phyloP scores from a whole-genome alignment of 2,797 vertebrate species.

The Malurus leucopterus region DNA sequence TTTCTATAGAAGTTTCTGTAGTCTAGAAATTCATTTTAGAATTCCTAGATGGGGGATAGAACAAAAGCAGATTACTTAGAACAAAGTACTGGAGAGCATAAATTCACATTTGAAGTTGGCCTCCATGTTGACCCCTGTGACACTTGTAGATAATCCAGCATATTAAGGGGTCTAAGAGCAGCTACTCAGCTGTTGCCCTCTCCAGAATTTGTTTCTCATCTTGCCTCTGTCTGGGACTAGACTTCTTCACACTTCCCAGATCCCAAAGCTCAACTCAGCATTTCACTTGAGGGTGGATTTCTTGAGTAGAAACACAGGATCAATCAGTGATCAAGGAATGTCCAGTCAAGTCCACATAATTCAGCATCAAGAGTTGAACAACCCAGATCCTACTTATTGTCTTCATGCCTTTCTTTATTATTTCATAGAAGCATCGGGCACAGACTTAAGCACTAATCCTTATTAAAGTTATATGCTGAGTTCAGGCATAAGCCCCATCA shows the following conservation, averaged over 20 bases:
- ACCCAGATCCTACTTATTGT: background rate
- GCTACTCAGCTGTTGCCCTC: background rate
- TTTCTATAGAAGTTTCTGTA: background rate
- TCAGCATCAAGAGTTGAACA: background rate
- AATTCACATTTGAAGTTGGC: fast-evolving
- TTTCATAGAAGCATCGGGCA: background rate
- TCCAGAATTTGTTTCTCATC: background rate
- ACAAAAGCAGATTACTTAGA: background rate
- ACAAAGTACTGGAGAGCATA: background rate
- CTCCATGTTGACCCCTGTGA: background rate
- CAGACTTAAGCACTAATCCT: background rate
- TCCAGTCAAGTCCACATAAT: background rate
- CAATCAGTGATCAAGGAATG: background rate
- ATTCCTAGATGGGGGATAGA: background rate
- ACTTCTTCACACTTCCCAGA: background rate
- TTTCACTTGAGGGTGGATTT: background rate
- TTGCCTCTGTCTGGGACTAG: background rate
- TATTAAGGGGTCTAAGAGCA: background rate
- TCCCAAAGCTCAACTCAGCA: background rate
- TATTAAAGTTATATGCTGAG: background rate
- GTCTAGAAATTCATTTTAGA: background rate
- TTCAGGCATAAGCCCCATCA: background rate
- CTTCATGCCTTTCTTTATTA: background rate
- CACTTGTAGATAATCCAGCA: background rate
- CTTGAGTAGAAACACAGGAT: background rate